Conservation (phyloP, 1,140 invertebrate genomes). For the Mizuhopecten yessoensis region DNA sequence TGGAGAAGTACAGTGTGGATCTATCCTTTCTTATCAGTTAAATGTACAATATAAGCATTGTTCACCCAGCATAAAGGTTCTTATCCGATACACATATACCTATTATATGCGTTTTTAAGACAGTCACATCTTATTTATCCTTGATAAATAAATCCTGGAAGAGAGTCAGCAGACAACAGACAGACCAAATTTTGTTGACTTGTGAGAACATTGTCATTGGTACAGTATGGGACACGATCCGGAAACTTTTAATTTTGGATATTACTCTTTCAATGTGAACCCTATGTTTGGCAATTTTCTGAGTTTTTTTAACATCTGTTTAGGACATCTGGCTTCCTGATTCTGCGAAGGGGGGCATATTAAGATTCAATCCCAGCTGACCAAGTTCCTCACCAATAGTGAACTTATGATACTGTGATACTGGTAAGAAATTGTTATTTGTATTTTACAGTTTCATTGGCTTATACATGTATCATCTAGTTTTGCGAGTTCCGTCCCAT, state of each 20-base stretch:
- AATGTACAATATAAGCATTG: no score
- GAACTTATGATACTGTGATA: no score
- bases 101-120: neutral
- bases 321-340: conserved; percentile 51
- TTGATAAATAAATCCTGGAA: conserved; percentile 63
- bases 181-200: conserved; percentile 66
- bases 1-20: conserved; percentile 50
- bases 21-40: conserved; percentile 53
- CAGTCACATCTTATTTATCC: conserved; percentile 48
- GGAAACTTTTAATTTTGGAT: conserved; percentile 64
- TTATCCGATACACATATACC: no score
- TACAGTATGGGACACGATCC: conserved; percentile 59
- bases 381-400: conserved; percentile 61
- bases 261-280: conserved; percentile 66
- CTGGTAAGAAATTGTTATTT: no score
- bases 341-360: conserved; percentile 61
- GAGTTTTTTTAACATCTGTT: conserved; percentile 54
- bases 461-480: no score
- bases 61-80: no score
- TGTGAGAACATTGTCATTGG: conserved; percentile 62
- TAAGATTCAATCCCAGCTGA: conserved; percentile 55
- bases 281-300: conserved; percentile 65
- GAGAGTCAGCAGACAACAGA: conserved; percentile 61
- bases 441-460: no score
- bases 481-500: no score